A percentile compares a stretch with the other conserved stretches of the same genome.
phyloP scores from a whole-genome alignment of 2,797 vertebrate species.

The Kryptolebias ocellatus region DNA sequence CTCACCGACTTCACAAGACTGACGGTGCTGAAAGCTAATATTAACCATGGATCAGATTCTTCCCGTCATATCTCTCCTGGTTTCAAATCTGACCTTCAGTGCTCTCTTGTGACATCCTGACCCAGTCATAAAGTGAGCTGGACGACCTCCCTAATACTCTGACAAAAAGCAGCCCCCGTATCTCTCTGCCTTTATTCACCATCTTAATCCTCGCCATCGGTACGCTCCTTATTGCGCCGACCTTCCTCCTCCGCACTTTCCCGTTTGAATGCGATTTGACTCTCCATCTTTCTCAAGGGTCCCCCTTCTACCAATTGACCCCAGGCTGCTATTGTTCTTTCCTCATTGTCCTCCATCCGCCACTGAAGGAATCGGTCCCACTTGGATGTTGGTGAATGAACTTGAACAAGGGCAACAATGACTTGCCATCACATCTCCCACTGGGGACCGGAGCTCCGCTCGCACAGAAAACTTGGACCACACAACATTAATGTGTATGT shows the following conservation, averaged over 20 bases:
- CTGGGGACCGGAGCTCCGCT: constrained; percentile 4
- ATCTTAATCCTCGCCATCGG: constrained; percentile 63
- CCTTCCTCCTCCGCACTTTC: constrained; percentile 19
- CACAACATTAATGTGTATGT: constrained; percentile 18
- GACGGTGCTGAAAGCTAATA: background rate
- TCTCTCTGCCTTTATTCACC: constrained; percentile 39
- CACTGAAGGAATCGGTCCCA: constrained; percentile 25
- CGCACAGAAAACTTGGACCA: constrained; percentile 14
- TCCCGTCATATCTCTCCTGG: constrained; percentile 31
- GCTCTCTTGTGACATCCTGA: constrained; percentile 54
- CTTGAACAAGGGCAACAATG: constrained; percentile 35
- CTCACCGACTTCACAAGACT: constrained; percentile 10
- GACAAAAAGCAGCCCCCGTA: constrained; percentile 34
- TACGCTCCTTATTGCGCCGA: constrained; percentile 24
- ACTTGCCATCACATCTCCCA: constrained; percentile 16
- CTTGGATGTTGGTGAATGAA: constrained; percentile 21
- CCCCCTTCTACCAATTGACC: constrained; percentile 15
- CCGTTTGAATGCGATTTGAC: constrained; percentile 46
- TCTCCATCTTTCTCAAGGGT: constrained; percentile 32
- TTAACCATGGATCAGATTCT: constrained; percentile 21
- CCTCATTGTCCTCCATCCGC: constrained; percentile 1
- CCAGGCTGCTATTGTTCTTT: constrained; percentile 24
- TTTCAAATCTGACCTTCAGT: constrained; percentile 51
- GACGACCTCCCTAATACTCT: constrained; percentile 20
- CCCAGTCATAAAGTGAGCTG: constrained; percentile 53